phyloP scores from a whole-genome alignment of 2,888 invertebrate species.

The Cosmorhoe ocellata region DNA sequence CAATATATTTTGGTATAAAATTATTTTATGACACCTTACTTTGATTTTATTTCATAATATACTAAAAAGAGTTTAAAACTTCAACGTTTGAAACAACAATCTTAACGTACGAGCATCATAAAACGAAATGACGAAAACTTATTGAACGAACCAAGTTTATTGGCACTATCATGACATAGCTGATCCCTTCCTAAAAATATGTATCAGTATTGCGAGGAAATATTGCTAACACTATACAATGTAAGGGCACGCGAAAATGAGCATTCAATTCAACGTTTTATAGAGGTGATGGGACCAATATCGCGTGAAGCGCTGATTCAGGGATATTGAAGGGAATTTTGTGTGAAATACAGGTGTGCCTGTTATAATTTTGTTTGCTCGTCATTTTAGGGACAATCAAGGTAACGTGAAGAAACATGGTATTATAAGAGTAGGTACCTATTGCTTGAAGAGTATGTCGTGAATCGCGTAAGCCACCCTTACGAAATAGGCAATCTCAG shows the following conservation, averaged over 20 bases:
- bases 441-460: no score
- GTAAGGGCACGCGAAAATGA: slow-evolving; percentile 51
- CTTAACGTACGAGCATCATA: slow-evolving; percentile 62
- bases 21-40: no score
- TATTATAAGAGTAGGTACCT: no score
- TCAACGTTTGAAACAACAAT: slow-evolving; percentile 36
- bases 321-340: slow-evolving; percentile 53
- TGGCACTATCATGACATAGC: slow-evolving; percentile 71
- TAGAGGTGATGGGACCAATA: slow-evolving; percentile 46
- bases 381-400: slow-evolving; percentile 41
- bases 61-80: no score
- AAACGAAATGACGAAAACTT: slow-evolving; percentile 70
- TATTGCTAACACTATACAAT: slow-evolving; percentile 44
- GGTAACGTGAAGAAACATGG: slow-evolving; percentile 1
- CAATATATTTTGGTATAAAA: no score
- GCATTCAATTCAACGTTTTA: slow-evolving; percentile 56
- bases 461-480: no score
- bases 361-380: slow-evolving; percentile 50
- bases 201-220: slow-evolving; percentile 72
- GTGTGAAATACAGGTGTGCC: slow-evolving; percentile 59
- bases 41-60: no score
- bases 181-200: slow-evolving; percentile 77
- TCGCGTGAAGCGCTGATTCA: slow-evolving; percentile 54
- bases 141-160: slow-evolving; percentile 72
- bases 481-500: no score